These are phyloP conservation scores for Pseudoatta argentina DNA, from an alignment of 1,140 invertebrate species.

Conservation along the genomic window DNA sequence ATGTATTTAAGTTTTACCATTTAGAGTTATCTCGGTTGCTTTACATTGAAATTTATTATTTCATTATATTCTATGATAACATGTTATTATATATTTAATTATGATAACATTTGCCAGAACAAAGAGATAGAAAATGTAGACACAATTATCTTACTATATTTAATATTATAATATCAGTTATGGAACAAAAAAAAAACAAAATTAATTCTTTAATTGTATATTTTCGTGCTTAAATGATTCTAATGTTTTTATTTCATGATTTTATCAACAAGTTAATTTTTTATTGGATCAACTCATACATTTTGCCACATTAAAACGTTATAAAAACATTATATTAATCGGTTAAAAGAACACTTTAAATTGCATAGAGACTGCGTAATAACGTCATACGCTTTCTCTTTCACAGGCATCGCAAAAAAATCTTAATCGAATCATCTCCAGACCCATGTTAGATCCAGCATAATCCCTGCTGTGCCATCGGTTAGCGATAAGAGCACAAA, in stretches of 20 bases:
- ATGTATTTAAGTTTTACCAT: background rate
- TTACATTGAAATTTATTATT: slow-evolving; percentile 7
- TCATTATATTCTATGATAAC: background rate
- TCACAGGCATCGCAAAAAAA: slow-evolving; percentile 12
- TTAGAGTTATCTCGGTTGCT: background rate
- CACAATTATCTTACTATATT: background rate
- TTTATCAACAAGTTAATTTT: slow-evolving; percentile 8
- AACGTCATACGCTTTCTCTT: background rate
- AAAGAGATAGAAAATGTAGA: background rate
- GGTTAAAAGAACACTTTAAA: background rate
- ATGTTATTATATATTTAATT: slow-evolving; percentile 24
- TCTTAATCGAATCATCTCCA: slow-evolving; percentile 66
- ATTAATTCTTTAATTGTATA: background rate
- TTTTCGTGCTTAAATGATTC: background rate
- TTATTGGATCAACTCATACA: background rate
- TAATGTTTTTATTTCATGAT: slow-evolving; percentile 1
- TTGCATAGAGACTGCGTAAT: background rate
- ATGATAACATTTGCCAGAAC: background rate
- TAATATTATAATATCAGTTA: background rate
- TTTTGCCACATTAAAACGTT: background rate
- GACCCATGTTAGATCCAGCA: slow-evolving; percentile 50
- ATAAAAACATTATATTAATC: background rate
- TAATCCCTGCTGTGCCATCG: slow-evolving; percentile 42
- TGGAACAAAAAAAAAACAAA: background rate
- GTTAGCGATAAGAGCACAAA: slow-evolving; percentile 62